A percentile compares a stretch with the other conserved stretches of the same genome.
These are phyloP conservation scores for Corydoras sp. DNA, from an alignment of 2,113 vertebrate species.

Conservation along the genomic window DNA sequence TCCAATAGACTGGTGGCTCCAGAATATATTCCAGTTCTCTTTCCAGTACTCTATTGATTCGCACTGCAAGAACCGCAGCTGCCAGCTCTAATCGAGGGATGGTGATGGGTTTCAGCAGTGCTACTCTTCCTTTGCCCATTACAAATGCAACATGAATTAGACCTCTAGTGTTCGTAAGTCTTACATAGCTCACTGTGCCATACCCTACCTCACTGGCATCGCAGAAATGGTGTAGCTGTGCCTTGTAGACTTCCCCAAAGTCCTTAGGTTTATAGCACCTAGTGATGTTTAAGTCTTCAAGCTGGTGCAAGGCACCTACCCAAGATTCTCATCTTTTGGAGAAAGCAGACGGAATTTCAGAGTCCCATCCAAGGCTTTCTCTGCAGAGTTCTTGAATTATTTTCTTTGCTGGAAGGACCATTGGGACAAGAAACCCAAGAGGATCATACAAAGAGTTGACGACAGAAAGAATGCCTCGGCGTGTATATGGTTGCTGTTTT, in stretches of 20 bases:
- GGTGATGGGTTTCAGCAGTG: not conserved
- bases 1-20: slow-evolving; percentile 21
- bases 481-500: not conserved
- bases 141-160: not conserved
- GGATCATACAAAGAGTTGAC: not conserved
- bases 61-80: slow-evolving; percentile 6
- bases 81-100: not conserved
- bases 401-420: not conserved
- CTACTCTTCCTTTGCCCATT: not conserved
- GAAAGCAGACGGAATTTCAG: not conserved
- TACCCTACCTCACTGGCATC: slow-evolving; percentile 4
- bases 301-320: not conserved
- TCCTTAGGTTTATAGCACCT: not conserved
- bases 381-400: not conserved
- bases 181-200: not conserved
- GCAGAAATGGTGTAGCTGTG: not conserved
- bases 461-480: not conserved
- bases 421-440: not conserved
- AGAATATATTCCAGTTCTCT: slow-evolving; percentile 13
- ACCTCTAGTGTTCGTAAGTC: not conserved
- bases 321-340: not conserved
- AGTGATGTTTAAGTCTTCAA: not conserved
- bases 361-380: not conserved
- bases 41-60: not conserved
- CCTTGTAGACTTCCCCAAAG: not conserved